phyloP scores from a whole-genome alignment of 1,140 invertebrate genomes.

The Onthophagus taurus region DNA sequence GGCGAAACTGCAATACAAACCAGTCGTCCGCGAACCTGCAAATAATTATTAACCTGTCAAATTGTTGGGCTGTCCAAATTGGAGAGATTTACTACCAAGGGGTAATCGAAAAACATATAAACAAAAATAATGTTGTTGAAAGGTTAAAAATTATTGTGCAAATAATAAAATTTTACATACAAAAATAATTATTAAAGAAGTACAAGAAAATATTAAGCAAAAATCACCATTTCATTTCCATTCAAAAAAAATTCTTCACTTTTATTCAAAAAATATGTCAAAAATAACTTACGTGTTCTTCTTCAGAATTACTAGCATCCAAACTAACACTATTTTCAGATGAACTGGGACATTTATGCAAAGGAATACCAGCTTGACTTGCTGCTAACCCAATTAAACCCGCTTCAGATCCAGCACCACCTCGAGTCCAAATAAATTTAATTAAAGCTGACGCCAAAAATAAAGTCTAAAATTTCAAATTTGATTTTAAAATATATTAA shows the following conservation, averaged over 20 bases:
- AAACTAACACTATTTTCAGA: conserved; percentile 64
- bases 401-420: conserved; percentile 44
- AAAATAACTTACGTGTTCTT: conserved; percentile 42
- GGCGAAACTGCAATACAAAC: neutral
- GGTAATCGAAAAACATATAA: too few relatives aligned
- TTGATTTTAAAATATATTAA: too few relatives aligned
- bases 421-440: conserved; percentile 81
- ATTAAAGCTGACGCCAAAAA: conserved; percentile 81
- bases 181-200: too few relatives aligned
- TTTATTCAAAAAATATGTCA: neutral
- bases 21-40: neutral
- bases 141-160: too few relatives aligned
- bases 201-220: too few relatives aligned
- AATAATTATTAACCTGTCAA: conserved; percentile 3
- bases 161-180: too few relatives aligned
- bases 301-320: conserved; percentile 69
- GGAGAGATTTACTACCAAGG: too few relatives aligned
- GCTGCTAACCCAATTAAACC: conserved; percentile 44
- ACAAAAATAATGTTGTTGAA: too few relatives aligned
- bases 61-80: too few relatives aligned
- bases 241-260: too few relatives aligned
- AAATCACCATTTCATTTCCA: too few relatives aligned
- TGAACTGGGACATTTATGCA: conserved; percentile 46
- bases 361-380: conserved; percentile 43
- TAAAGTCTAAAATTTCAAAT: conserved; percentile 52